Conservation (phyloP, 2,888 invertebrate species). For the Epiperipatus broadwayi region DNA sequence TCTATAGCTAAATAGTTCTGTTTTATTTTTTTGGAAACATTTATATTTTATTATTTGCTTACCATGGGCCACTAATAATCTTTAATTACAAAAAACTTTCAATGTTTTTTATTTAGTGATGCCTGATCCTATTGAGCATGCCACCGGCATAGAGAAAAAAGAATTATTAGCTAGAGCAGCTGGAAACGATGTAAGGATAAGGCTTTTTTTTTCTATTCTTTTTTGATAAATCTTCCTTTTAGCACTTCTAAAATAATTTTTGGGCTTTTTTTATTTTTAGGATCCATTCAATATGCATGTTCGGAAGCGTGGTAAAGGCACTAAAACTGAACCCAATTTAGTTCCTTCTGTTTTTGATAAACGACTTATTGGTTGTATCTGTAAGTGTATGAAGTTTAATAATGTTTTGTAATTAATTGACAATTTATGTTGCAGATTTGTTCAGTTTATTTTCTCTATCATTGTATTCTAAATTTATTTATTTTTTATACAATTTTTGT, state of each 20-base stretch:
- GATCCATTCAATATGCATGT: slow-evolving; percentile 46
- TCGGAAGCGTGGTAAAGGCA: slow-evolving; percentile 54
- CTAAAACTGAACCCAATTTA: slow-evolving; percentile 62
- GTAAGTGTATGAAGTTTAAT: slow-evolving; percentile 30
- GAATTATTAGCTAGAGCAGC: slow-evolving; percentile 65
- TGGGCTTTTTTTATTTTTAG: slow-evolving; percentile 18
- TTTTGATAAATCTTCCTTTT: slow-evolving; percentile 7
- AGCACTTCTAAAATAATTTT: background rate
- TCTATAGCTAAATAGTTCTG: too few species aligned
- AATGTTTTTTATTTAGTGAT: too few species aligned
- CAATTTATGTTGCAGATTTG: slow-evolving; percentile 5
- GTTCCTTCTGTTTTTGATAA: slow-evolving; percentile 76
- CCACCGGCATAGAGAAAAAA: slow-evolving; percentile 75
- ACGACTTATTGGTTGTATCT: slow-evolving; percentile 82
- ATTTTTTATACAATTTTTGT: too few species aligned
- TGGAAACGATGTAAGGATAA: slow-evolving; percentile 50
- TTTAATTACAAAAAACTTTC: too few species aligned
- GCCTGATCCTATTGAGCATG: slow-evolving; percentile 75
- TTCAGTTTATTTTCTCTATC: background rate
- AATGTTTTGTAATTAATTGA: slow-evolving; percentile 3
- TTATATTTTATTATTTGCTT: too few species aligned
- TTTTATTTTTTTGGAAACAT: too few species aligned
- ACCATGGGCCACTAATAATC: too few species aligned
- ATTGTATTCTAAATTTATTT: too few species aligned
- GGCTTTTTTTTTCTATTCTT: slow-evolving; percentile 5